A percentile compares a stretch with the other conserved stretches of the same genome.
phyloP scores from a whole-genome alignment of 1,140 invertebrate genomes.

The Leptopilina clavipes region DNA sequence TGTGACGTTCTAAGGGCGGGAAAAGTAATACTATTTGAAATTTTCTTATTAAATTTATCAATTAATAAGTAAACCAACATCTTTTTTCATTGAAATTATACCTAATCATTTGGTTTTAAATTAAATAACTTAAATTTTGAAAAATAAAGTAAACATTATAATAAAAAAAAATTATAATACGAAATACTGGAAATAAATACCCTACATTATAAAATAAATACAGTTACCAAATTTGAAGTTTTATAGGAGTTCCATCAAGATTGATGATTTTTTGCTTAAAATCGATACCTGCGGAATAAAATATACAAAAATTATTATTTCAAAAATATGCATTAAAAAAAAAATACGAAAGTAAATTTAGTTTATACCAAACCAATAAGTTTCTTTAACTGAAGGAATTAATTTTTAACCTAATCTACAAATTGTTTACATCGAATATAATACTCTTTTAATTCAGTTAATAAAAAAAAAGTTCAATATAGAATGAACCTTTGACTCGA shows the following conservation, averaged over 20 bases:
- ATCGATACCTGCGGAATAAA: slow-evolving; percentile 84
- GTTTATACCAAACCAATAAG: no score
- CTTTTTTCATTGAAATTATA: no score
- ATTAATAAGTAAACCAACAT: not conserved
- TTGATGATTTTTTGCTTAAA: slow-evolving; percentile 94
- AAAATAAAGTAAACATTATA: no score
- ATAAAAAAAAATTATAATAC: not conserved
- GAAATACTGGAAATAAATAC: not conserved
- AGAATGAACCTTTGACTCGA: not conserved
- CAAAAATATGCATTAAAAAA: not conserved
- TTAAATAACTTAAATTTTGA: no score
- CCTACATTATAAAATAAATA: slow-evolving; percentile 15
- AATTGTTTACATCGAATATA: no score
- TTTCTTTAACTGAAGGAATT: no score
- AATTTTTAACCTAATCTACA: no score
- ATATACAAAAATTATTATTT: slow-evolving; percentile 11
- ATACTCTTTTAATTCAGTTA: not conserved
- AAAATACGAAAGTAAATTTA: no score
- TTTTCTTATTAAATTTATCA: no score
- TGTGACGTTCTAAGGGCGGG: no score
- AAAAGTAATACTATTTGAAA: no score
- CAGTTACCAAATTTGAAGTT: slow-evolving; percentile 90
- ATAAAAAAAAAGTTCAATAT: not conserved
- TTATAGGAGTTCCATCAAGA: slow-evolving; percentile 88
- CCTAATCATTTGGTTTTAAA: no score